Conservation (phyloP, 2,888 invertebrate species). For the Biston betularia region DNA sequence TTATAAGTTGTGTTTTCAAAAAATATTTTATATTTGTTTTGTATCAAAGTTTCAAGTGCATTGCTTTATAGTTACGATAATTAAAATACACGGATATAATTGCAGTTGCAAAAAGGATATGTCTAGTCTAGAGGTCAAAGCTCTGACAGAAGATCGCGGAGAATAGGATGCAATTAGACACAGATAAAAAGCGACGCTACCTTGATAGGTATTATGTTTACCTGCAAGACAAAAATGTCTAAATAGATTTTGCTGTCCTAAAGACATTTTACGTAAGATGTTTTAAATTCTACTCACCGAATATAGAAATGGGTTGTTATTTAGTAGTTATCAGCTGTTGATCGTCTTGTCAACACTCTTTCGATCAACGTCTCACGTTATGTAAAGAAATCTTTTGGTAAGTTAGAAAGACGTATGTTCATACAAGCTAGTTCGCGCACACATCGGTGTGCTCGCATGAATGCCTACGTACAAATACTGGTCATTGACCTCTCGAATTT, state of each 20-base stretch:
- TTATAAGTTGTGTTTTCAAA: too few relatives aligned
- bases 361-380: slow-evolving; percentile 30
- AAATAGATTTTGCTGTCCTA: background rate
- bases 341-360: slow-evolving; percentile 39
- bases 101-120: too few relatives aligned
- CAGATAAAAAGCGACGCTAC: too few relatives aligned
- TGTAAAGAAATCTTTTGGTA: slow-evolving; percentile 47
- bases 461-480: slow-evolving; percentile 48
- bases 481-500: slow-evolving; percentile 68
- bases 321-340: slow-evolving; percentile 47
- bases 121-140: too few relatives aligned
- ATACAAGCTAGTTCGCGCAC: slow-evolving; percentile 7
- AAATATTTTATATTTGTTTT: too few relatives aligned
- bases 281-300: slow-evolving; percentile 40
- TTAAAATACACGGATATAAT: too few relatives aligned
- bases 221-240: background rate
- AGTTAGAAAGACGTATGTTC: slow-evolving; percentile 54
- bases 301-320: slow-evolving; percentile 39
- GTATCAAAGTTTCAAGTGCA: too few relatives aligned
- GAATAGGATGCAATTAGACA: background rate
- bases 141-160: background rate
- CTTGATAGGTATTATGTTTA: too few relatives aligned
- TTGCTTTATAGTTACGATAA: too few relatives aligned
- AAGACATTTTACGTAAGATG: slow-evolving; percentile 4
- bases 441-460: slow-evolving; percentile 39